phyloP scores from a whole-genome alignment of 1,140 invertebrate genomes.

The Sitodiplosis mosellana region DNA sequence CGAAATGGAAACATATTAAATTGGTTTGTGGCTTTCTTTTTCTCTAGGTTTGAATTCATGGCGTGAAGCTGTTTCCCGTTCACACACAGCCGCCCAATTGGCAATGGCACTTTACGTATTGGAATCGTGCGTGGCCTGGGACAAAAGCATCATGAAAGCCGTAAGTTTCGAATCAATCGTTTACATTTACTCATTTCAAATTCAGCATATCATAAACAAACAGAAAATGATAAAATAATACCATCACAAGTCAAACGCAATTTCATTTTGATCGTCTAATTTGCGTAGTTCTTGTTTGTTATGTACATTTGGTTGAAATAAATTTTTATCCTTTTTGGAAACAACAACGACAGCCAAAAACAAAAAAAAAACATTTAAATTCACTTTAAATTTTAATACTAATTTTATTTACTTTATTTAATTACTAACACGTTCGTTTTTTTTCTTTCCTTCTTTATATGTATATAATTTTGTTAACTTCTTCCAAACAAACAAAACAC shows the following conservation, averaged over 20 bases:
- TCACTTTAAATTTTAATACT: too few relatives aligned
- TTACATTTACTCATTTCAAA: not conserved
- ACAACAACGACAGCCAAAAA: too few relatives aligned
- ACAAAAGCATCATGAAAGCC: conserved; percentile 98
- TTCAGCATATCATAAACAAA: not conserved
- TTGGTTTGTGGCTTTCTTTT: not conserved
- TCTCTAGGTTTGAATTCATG: conserved; percentile 55
- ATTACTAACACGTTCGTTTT: not conserved
- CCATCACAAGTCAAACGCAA: not conserved
- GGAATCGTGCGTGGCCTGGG: conserved; percentile 87
- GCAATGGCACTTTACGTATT: conserved; percentile 79
- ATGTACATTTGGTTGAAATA: too few relatives aligned
- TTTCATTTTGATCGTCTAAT: too few relatives aligned
- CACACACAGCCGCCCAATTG: conserved; percentile 72
- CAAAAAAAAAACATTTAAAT: too few relatives aligned
- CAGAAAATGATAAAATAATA: not conserved
- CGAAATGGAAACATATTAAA: not conserved
- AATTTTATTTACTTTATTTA: not conserved
- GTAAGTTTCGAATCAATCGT: conserved; percentile 37
- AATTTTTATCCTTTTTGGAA: too few relatives aligned
- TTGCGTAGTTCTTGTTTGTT: too few relatives aligned
- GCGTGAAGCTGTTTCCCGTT: conserved; percentile 68
- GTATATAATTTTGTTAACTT: too few relatives aligned
- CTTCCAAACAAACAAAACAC: too few relatives aligned
- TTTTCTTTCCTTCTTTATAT: not conserved